Conservation (phyloP, 92 coral and sea anemone species). For the Phenganax subtilis region DNA sequence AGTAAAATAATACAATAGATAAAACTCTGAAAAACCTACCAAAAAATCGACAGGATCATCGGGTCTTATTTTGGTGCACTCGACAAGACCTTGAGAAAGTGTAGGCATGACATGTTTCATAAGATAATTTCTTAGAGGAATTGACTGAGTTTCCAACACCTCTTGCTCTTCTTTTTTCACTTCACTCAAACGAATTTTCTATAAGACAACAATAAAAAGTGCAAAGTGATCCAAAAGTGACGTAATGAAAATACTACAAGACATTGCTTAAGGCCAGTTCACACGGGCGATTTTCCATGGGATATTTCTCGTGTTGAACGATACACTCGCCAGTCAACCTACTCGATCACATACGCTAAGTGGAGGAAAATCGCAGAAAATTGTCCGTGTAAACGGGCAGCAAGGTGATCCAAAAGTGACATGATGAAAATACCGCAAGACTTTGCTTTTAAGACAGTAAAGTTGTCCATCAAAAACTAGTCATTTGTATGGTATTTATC, state of each 20-base stretch:
- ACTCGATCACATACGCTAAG: no score
- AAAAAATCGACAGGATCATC: slow-evolving; percentile 91
- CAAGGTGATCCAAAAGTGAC: no score
- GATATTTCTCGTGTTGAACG: no score
- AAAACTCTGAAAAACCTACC: slow-evolving; percentile 50
- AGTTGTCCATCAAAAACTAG: no score
- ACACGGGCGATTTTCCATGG: no score
- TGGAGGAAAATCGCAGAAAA: no score
- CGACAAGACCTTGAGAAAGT: slow-evolving; percentile 84
- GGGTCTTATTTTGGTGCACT: slow-evolving; percentile 89
- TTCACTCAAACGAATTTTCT: slow-evolving; percentile 79
- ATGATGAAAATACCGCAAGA: no score
- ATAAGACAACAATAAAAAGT: background rate
- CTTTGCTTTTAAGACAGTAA: no score
- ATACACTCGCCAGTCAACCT: no score
- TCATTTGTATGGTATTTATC: no score
- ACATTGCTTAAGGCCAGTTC: background rate
- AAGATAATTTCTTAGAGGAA: slow-evolving; percentile 94
- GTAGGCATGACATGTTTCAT: slow-evolving; percentile 99
- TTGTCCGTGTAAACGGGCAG: no score
- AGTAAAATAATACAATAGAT: no score
- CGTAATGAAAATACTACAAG: background rate
- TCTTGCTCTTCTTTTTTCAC: slow-evolving; percentile 94
- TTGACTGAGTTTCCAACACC: slow-evolving; percentile 86
- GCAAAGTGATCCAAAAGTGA: background rate